These are phyloP conservation scores for Yponomeuta cagnagella DNA, from an alignment of 2,888 invertebrate species.

Conservation along the genomic window DNA sequence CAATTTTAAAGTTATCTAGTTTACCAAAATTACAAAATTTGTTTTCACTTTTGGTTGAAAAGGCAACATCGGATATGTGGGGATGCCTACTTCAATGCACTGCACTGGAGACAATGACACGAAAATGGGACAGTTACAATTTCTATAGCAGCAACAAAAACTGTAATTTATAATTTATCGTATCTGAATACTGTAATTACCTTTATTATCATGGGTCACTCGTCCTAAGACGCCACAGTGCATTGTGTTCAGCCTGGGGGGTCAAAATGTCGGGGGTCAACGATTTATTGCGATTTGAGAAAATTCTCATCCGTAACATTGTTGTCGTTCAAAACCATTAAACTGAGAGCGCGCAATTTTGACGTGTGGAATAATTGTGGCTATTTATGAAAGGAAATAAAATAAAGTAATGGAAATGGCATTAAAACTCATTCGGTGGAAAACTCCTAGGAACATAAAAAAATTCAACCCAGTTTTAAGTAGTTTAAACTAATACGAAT, in stretches of 20 bases:
- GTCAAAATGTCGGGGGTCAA: constrained; percentile 68
- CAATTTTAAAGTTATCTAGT: too few relatives aligned
- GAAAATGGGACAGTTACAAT: constrained; percentile 3
- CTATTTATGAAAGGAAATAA: background rate
- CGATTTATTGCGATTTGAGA: constrained; percentile 56
- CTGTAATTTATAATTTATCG: constrained; percentile 66
- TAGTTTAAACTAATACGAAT: too few relatives aligned
- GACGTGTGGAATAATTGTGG: background rate
- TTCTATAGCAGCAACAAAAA: constrained; percentile 19
- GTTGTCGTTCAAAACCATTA: constrained; percentile 29
- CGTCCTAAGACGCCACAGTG: constrained; percentile 54
- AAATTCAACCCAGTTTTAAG: too few relatives aligned
- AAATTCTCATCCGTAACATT: constrained; percentile 53
- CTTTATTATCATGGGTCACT: constrained; percentile 63
- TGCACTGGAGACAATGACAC: constrained; percentile 14
- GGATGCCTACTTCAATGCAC: background rate
- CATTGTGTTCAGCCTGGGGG: constrained; percentile 47
- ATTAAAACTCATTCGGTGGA: background rate
- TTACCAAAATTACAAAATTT: too few relatives aligned
- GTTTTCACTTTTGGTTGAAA: too few relatives aligned
- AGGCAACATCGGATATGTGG: too few relatives aligned
- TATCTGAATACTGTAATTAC: constrained; percentile 66
- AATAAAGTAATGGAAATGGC: background rate
- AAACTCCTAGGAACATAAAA: too few relatives aligned
- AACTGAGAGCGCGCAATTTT: background rate